phyloP scores from a whole-genome alignment of 2,113 vertebrate genomes.

The Brevimyrus niger region DNA sequence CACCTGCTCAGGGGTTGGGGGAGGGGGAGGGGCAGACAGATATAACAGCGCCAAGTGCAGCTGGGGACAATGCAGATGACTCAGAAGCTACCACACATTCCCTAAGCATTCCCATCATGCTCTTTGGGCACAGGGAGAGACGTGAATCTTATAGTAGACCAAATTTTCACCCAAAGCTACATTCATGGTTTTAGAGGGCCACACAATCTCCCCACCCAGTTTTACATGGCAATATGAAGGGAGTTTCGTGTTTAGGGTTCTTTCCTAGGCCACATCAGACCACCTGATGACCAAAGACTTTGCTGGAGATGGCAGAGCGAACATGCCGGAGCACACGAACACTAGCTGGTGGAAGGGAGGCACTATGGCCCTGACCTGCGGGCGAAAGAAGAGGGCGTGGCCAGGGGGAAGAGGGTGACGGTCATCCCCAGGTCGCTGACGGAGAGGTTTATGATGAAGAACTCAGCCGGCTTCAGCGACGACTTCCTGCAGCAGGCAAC shows the following conservation, averaged over 20 bases:
- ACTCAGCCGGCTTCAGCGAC: slow-evolving; percentile 73
- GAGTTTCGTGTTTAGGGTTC: neutral
- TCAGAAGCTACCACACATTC: neutral
- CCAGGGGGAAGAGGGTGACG: slow-evolving; percentile 67
- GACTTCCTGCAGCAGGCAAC: slow-evolving; percentile 69
- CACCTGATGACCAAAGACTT: neutral
- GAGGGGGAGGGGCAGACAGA: neutral
- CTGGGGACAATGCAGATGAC: neutral
- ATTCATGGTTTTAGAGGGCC: neutral
- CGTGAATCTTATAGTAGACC: neutral
- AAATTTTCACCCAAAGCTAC: neutral
- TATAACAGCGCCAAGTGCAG: neutral
- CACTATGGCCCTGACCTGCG: slow-evolving; percentile 61
- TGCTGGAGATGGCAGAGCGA: neutral
- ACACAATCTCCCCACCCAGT: neutral
- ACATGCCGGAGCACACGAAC: neutral
- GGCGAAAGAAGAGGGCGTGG: slow-evolving; percentile 67
- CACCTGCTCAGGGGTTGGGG: slow-evolving; percentile 54
- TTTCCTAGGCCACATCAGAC: neutral
- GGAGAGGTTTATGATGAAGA: slow-evolving; percentile 75
- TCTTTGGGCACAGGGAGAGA: neutral
- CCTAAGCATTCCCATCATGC: neutral
- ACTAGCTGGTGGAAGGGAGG: neutral
- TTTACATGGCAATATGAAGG: neutral
- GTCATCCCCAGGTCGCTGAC: slow-evolving; percentile 80